phyloP scores from a whole-genome alignment of 2,113 vertebrate species.

The Alosa alosa region DNA sequence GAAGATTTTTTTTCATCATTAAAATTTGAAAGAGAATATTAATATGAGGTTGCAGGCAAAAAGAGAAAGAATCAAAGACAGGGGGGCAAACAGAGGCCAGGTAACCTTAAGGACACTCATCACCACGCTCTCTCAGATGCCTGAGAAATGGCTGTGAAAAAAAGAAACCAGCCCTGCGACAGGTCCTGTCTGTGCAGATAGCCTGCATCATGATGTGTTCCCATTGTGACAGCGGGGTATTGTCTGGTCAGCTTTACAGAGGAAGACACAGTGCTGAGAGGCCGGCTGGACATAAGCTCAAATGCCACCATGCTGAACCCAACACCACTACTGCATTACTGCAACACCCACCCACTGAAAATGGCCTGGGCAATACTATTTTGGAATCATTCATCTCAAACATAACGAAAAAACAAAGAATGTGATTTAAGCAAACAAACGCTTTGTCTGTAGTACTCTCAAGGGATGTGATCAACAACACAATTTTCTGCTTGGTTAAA shows the following conservation, averaged over 20 bases:
- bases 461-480: neutral
- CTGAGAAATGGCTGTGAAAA: neutral
- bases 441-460: neutral
- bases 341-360: neutral
- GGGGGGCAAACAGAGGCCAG: conserved; percentile 10
- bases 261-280: neutral
- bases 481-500: neutral
- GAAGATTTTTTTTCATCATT: conserved; percentile 11
- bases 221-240: neutral
- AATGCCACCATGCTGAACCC: neutral
- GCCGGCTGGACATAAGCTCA: neutral
- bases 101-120: conserved; percentile 23
- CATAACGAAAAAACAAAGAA: neutral
- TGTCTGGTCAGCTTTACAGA: neutral
- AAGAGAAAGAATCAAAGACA: neutral
- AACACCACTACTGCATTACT: neutral
- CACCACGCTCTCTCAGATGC: neutral
- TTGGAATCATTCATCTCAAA: neutral
- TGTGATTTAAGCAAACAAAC: neutral
- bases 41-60: conserved; percentile 26
- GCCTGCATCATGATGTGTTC: neutral
- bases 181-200: neutral
- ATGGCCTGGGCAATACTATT: neutral
- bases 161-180: neutral
- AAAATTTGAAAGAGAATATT: conserved; percentile 39